Evolutionary conservation across 1,140 invertebrate species (phyloP), one percentile per base, ranked within the genome.

Genomic region (Mactra quadrangularis): DNA sequence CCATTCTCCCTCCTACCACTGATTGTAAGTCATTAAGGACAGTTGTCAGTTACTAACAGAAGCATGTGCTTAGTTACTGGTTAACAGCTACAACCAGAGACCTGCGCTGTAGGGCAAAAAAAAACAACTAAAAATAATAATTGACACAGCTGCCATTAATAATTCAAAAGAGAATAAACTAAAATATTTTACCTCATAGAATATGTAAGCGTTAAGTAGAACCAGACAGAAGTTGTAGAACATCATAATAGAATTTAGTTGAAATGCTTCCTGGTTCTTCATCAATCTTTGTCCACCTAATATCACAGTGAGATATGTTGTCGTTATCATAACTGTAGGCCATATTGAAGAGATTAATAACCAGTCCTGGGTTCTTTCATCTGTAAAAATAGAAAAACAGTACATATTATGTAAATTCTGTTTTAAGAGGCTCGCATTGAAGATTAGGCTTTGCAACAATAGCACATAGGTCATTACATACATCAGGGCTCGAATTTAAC

Each of bases 191-290:
- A 91, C 91, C 87, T 92, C 91, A 87, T 86, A 84, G 70, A 88
- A 88, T 53, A 98, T 93, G 95, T 96, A 97, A 60, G 94, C 93
- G 87, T 96, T 97, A 89, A 97, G 96, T 89, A 97, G 87, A 66
- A 98, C 96, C 95, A 98, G 96, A 85, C 96, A 94, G 76, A 96
- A 94, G 94, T 98, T 98, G 93, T 98, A 98, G 64, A 95, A 92
- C 90, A 98, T 95, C 85, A 98, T 94, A 33, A 96, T 93, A 83
- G 95, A 95, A 86, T 96, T 95, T 25, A 98, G 94, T 84, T 97
- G 95, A 90, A 96, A 96, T 3, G 97, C 96, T 93, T 97, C 96
- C 86, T 97, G 95, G 90, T 97, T 95, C 92, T 96, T 96, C 97
- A 98, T 98, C 62, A 96, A 92, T 89, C 95, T 95, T 59, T 97